Percentiles rank a stretch among this genome's conserved stretches.
Conservation (phyloP, 2,888 invertebrate genomes). For the Busseola fusca region DNA sequence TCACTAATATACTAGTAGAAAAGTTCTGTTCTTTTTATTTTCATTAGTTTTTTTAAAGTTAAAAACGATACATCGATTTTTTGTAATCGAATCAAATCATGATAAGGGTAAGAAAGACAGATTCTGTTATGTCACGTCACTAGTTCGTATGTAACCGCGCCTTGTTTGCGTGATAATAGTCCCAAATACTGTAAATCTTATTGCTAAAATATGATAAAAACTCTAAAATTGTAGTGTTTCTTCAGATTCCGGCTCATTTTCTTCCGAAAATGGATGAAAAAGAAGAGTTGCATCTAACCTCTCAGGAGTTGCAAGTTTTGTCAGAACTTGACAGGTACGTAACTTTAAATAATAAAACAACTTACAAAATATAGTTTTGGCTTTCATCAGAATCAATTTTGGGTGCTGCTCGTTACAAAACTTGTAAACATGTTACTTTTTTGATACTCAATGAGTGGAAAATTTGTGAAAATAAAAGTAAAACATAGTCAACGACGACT, state of each 20-base stretch:
- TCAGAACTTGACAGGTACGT: constrained; percentile 95
- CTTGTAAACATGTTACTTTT: neutral
- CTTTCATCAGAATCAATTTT: neutral
- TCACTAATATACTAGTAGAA: neutral
- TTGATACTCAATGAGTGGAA: neutral
- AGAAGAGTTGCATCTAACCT: constrained; percentile 92
- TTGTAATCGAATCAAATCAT: neutral
- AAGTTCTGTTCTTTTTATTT: neutral
- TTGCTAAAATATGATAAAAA: constrained; percentile 42
- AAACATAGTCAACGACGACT: constrained; percentile 23
- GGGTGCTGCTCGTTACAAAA: neutral
- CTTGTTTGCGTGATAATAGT: constrained; percentile 62
- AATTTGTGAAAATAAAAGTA: constrained; percentile 15
- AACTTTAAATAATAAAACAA: constrained; percentile 37
- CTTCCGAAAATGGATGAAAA: constrained; percentile 86
- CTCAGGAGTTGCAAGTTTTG: constrained; percentile 95
- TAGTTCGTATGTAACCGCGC: constrained; percentile 63
- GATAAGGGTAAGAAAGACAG: neutral
- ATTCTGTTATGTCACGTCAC: constrained; percentile 49
- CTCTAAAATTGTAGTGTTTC: constrained; percentile 20
- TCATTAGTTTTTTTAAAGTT: neutral
- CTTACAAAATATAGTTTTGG: constrained; percentile 13
- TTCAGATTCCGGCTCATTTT: constrained; percentile 34
- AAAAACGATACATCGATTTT: neutral
- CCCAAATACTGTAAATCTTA: constrained; percentile 24